Percentiles rank a stretch among this genome's conserved stretches.
phyloP scores from a whole-genome alignment of 2,888 invertebrate genomes.

The Drosophila pullipes region DNA sequence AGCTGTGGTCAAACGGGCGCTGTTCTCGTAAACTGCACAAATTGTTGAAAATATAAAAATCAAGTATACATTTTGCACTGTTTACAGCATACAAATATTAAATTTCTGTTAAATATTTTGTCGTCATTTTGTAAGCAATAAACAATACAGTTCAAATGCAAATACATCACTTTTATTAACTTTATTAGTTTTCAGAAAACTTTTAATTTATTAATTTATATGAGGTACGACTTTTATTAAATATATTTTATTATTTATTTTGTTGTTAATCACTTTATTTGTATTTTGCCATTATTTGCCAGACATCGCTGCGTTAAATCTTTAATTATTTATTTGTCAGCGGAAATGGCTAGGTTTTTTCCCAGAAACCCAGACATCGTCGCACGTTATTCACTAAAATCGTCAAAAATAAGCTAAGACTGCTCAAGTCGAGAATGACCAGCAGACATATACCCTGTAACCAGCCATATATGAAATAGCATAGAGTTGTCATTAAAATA shows the following conservation, averaged over 20 bases:
- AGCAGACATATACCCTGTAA: background rate
- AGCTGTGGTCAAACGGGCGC: constrained; percentile 25
- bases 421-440: background rate
- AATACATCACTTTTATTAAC: constrained; percentile 51
- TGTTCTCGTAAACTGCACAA: constrained; percentile 35
- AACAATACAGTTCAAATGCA: constrained; percentile 29
- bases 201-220: constrained; percentile 1
- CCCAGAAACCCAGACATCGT: constrained; percentile 50
- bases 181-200: constrained; percentile 22
- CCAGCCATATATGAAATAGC: background rate
- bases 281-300: constrained; percentile 6
- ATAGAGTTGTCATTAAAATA: background rate
- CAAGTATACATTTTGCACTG: constrained; percentile 28
- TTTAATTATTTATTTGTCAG: constrained; percentile 30
- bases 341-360: constrained; percentile 64
- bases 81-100: constrained; percentile 47
- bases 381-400: constrained; percentile 57
- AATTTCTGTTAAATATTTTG: constrained; percentile 37
- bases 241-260: background rate
- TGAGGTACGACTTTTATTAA: background rate
- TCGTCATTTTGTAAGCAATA: constrained; percentile 11
- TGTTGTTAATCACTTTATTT: constrained; percentile 5
- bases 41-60: constrained; percentile 40
- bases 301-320: constrained; percentile 16
- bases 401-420: background rate